A percentile compares a stretch with the other conserved stretches of the same genome.
Conservation (phyloP, 2,113 vertebrate species). For the Scomber japonicus region DNA sequence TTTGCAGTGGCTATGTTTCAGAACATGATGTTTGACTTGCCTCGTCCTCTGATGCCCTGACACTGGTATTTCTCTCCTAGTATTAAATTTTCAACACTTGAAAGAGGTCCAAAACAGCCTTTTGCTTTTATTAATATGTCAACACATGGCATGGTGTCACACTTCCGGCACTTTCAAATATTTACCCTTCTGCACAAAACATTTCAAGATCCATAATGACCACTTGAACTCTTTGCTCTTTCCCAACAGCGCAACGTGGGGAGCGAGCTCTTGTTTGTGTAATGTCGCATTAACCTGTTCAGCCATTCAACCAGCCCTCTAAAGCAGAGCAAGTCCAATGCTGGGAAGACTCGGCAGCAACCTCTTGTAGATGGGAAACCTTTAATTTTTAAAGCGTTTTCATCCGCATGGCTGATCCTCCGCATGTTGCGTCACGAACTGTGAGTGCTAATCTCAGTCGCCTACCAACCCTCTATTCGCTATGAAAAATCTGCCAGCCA, state of each 20-base stretch:
- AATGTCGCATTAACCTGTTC: conserved; percentile 78
- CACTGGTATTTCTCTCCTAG: conserved; percentile 51
- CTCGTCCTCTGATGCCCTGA: conserved; percentile 59
- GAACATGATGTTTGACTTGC: conserved; percentile 74
- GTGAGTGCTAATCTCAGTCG: conserved; percentile 76
- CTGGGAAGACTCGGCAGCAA: conserved; percentile 51
- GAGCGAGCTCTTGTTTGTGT: conserved; percentile 75
- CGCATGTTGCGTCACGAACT: conserved; percentile 72
- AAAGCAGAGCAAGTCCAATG: conserved; percentile 57
- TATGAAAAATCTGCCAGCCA: conserved; percentile 57
- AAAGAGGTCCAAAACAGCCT: conserved; percentile 75
- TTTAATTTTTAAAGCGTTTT: conserved; percentile 86
- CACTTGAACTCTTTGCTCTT: conserved; percentile 78
- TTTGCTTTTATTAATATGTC: conserved; percentile 81
- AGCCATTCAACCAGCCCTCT: conserved; percentile 76
- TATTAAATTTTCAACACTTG: conserved; percentile 76
- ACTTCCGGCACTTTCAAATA: conserved; percentile 71
- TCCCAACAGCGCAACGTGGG: conserved; percentile 54
- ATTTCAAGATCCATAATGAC: conserved; percentile 77
- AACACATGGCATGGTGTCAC: conserved; percentile 66
- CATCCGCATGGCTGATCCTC: conserved; percentile 74
- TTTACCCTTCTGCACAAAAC: conserved; percentile 67
- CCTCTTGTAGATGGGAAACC: conserved; percentile 74
- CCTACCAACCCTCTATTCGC: conserved; percentile 48
- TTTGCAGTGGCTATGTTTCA: conserved; percentile 74